phyloP scores from a whole-genome alignment of 1,140 invertebrate genomes.

The Orchesella cincta region DNA sequence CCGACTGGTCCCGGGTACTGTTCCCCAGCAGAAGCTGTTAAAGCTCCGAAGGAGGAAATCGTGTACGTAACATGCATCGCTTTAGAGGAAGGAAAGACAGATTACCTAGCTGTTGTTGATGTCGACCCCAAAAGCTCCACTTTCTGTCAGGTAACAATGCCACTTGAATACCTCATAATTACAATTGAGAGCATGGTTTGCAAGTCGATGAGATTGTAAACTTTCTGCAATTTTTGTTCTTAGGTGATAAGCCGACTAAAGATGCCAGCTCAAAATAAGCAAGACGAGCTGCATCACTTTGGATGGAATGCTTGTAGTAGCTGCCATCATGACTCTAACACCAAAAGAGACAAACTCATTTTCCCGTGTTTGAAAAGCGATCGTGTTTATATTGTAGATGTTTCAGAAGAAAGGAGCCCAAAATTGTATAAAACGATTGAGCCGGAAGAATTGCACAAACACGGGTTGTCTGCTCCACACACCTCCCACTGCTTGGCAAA shows the following conservation, averaged over 20 bases:
- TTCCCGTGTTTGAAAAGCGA: constrained; percentile 79
- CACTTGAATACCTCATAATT: not conserved
- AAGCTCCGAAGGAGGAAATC: constrained; percentile 77
- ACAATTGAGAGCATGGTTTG: not conserved
- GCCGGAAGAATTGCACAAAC: constrained; percentile 68
- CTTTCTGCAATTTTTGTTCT: constrained; percentile 45
- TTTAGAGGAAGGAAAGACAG: constrained; percentile 65
- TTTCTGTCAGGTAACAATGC: constrained; percentile 73
- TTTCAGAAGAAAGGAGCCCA: constrained; percentile 69
- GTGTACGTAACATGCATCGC: constrained; percentile 85
- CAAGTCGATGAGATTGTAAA: not conserved
- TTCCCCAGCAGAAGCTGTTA: constrained; percentile 75
- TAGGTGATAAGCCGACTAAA: constrained; percentile 85
- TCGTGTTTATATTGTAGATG: constrained; percentile 84
- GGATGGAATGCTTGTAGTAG: constrained; percentile 97
- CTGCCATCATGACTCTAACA: constrained; percentile 69
- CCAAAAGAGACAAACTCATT: constrained; percentile 75
- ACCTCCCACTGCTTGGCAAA: constrained; percentile 88
- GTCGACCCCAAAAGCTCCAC: constrained; percentile 82
- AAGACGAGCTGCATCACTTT: constrained; percentile 91
- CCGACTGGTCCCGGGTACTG: constrained; percentile 12
- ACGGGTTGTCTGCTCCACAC: constrained; percentile 80
- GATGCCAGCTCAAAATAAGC: constrained; percentile 66
- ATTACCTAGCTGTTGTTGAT: constrained; percentile 88
- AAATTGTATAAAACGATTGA: constrained; percentile 66